Evolutionary conservation across 2,797 vertebrate species (phyloP).

Genomic region (Silurus lanzhouensis): DNA sequence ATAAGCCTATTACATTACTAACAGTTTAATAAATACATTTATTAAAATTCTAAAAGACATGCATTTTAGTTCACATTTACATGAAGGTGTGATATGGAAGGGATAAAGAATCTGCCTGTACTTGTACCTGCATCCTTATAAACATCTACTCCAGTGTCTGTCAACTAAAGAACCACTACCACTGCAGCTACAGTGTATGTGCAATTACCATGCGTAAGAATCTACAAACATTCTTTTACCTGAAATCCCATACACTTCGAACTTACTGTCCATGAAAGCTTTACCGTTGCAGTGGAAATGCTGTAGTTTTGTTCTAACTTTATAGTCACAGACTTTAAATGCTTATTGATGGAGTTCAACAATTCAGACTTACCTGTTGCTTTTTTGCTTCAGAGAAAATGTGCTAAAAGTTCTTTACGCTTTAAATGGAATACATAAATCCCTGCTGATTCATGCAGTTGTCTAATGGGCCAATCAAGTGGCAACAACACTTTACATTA

Average conservation of each 20-base stretch:
- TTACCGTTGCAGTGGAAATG: background rate
- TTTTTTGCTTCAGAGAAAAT: background rate
- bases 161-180: background rate
- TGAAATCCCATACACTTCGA: background rate
- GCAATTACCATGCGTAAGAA: background rate
- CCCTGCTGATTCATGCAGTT: background rate
- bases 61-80: background rate
- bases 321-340: background rate
- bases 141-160: background rate
- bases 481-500: background rate
- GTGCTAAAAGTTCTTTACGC: background rate
- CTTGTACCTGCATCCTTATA: background rate
- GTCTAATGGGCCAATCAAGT: background rate
- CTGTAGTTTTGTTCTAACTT: background rate
- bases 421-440: background rate
- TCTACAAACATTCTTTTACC: background rate
- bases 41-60: slow-evolving; percentile 11
- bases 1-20: background rate
- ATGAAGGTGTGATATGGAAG: background rate
- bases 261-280: background rate
- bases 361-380: background rate
- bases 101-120: background rate
- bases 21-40: slow-evolving; percentile 19
- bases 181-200: background rate
- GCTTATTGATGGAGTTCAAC: background rate